phyloP scores from a whole-genome alignment of 2,888 invertebrate genomes.

The Caenorhabditis macrosperma region DNA sequence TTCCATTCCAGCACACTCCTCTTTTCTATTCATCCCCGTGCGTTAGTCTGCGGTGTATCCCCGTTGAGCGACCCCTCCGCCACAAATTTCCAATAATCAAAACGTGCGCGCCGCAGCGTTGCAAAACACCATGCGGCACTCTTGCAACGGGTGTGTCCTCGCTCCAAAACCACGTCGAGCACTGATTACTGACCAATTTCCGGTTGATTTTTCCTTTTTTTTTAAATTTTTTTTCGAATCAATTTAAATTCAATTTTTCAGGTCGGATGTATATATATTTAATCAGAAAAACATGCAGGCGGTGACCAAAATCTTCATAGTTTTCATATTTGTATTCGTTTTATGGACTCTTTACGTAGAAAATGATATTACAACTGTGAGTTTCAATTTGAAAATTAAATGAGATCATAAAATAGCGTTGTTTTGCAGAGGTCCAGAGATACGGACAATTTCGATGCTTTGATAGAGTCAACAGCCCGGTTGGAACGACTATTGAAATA shows the following conservation, averaged over 20 bases:
- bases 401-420: not conserved
- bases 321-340: constrained; percentile 41
- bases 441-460: constrained; percentile 46
- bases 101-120: constrained; percentile 4
- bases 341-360: constrained; percentile 53
- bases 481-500: constrained; percentile 46
- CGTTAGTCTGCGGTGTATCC: not conserved
- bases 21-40: no score
- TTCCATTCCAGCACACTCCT: no score
- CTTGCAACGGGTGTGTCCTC: constrained; percentile 34
- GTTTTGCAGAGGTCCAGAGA: constrained; percentile 34
- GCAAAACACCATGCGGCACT: constrained; percentile 21
- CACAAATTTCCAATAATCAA: not conserved
- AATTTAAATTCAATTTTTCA: constrained; percentile 12
- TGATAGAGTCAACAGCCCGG: constrained; percentile 31
- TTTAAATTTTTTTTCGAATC: not conserved
- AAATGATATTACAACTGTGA: constrained; percentile 48
- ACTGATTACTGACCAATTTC: constrained; percentile 16
- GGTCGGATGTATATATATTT: constrained; percentile 35
- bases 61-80: not conserved
- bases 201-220: not conserved
- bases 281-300: constrained; percentile 33
- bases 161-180: constrained; percentile 27
- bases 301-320: constrained; percentile 51
- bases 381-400: not conserved